Base-by-base conservation (phyloP, 2,113 vertebrate genomes). In the Arothron firmamentum region DNA sequence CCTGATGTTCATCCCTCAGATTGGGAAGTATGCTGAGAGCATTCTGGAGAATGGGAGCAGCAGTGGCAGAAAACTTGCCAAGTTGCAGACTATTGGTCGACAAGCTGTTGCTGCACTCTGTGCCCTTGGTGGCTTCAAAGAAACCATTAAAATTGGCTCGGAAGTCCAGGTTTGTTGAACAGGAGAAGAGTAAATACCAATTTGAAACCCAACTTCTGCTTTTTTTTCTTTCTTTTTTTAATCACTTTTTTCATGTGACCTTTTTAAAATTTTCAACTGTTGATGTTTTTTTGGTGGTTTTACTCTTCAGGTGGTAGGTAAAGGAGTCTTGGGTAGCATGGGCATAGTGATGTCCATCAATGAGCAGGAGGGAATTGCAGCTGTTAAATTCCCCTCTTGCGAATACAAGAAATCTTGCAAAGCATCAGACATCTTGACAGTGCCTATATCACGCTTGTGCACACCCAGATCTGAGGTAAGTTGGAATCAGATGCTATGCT, bases 101-200 rank as follows among this genome's bases (percentile, higher is more conserved):
- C 97, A 98, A 86, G 96, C 97, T 0, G 93, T 99, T 2, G 97
- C 97, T 14, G 97, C 97, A 1, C 92, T 99, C 20, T 99, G 97
- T 56, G 97, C 97, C 6, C 91, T 98, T 2, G 97, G 97, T 12
- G 97, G 97, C 85, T 99, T 99, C 85, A 99, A 97, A 79, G 97
- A 99, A 87, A 97, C 94, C 0, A 99, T 99, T 85, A 99, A 99
- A 90, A 99, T 97, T 42, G 97, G 97, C 75, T 99, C 97, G 12
- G 97, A 99, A 84, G 96, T 99, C 48, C 97, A 99, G 95, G 97
- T 98, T 83, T 62, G 83, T 78, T 5, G 5, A 4, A 7, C 54
- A 5, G 25, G 25, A 28, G 25, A 45, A 45, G 43, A 13, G 12
- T 13, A 45, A 8, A 45, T 8, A 45, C 43, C 16, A 13, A 45